Base-by-base conservation (phyloP, 1,140 invertebrate genomes). In the Odontomachus brunneus region DNA sequence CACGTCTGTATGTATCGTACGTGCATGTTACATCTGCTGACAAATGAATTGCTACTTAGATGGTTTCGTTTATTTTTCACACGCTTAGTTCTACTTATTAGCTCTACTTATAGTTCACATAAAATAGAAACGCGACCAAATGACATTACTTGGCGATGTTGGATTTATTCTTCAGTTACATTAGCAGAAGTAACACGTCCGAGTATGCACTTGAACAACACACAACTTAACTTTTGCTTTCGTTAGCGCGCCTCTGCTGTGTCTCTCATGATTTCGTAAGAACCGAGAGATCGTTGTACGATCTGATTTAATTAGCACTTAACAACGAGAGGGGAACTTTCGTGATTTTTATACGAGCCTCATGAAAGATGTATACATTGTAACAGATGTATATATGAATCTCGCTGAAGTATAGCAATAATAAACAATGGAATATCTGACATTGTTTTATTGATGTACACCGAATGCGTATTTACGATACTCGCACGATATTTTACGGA, bases 391-490 rank as follows among this genome's bases (percentile, higher is more conserved):
- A 75, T 44, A 44, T 67, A 76, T 38, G 15, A 67, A 76, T 66
- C 44, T 66, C 51, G 60, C 48, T 76, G 33, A 76, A 76, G 22
- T 67, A 76, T 22, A 76, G 44, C 44, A 76, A 76, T 76, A 76
- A 67, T 67, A 76, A 44, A 44, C 53, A 76, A 76, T 76, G 74
- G 74, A 76, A 76, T 76, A 76, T 76, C 74, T 76, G 44, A 59
- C 57, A 44, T 65, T 75, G 38, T 75, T 44, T 75, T 49, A 65
- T 75, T 75, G 63, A 51, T 76, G n/a, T 57, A 49, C 62, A 48
- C 24, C n/a, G 24, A 29, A 65, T 48, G 12, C 33, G 26, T 75
- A 66, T 53, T 29, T 72, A 7, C 51, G 49, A 26, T 71, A 71
- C 26, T 75, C 65, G n/a, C 59, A 59, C 73, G 26, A 65, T 19